A percentile compares a stretch with the other conserved stretches of the same genome.
Conservation (phyloP, 1,140 invertebrate genomes). For the Phymorhynchus buccinoides region DNA sequence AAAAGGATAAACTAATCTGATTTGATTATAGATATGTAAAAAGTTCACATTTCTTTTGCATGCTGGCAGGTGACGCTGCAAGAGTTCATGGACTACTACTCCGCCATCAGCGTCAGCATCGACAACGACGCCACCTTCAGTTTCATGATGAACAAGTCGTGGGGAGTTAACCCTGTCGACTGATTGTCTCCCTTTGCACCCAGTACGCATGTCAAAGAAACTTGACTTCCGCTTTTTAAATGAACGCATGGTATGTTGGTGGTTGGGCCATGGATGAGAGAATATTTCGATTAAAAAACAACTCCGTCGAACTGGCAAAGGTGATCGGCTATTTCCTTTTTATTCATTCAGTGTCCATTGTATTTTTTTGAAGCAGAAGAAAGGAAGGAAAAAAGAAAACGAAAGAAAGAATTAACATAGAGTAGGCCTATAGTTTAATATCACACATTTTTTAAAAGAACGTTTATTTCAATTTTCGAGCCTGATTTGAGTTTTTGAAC, state of each 20-base stretch:
- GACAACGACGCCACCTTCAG: constrained; percentile 18
- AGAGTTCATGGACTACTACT: not conserved
- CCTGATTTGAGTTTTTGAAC: too few relatives aligned
- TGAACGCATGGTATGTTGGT: not conserved
- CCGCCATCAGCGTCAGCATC: not conserved
- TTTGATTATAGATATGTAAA: too few relatives aligned
- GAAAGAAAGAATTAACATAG: too few relatives aligned
- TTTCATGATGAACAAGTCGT: not conserved
- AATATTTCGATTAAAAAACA: too few relatives aligned
- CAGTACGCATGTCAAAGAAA: not conserved
- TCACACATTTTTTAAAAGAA: too few relatives aligned
- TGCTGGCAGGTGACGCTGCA: constrained; percentile 11
- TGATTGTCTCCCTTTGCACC: not conserved
- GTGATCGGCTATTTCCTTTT: not conserved
- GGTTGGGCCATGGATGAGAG: too few relatives aligned
- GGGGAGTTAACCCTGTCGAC: not conserved
- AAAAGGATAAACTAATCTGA: too few relatives aligned
- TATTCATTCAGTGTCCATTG: not conserved
- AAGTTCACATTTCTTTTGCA: too few relatives aligned
- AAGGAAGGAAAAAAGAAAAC: too few relatives aligned
- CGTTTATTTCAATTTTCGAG: too few relatives aligned
- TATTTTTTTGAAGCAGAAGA: too few relatives aligned
- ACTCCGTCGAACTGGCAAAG: not conserved
- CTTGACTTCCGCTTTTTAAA: not conserved
- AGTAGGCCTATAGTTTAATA: too few relatives aligned